A percentile compares a stretch with the other conserved stretches of the same genome.
These are phyloP conservation scores for Leontocebus nigricollis DNA, from an alignment of 2,797 vertebrate species.

Conservation along the genomic window DNA sequence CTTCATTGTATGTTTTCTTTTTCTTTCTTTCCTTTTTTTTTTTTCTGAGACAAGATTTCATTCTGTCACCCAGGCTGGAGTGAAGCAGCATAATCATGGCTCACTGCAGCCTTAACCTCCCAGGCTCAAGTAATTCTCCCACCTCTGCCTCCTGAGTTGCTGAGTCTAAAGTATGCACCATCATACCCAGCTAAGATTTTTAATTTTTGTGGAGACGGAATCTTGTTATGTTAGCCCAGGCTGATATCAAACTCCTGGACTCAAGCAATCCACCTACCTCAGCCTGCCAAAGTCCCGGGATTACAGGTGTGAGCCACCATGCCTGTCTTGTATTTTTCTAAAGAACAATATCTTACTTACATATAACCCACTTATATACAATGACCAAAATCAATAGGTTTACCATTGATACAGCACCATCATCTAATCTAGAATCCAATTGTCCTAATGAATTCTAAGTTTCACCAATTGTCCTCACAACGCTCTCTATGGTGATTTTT, in stretches of 20 bases:
- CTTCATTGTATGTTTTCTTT: neutral
- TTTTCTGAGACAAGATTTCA: neutral
- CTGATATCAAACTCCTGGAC: no score
- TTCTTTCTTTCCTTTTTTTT: neutral
- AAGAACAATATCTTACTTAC: neutral
- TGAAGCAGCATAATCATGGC: neutral
- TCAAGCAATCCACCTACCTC: neutral
- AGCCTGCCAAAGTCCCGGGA: neutral
- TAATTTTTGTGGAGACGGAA: no score
- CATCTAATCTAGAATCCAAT: neutral
- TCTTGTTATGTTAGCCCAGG: no score
- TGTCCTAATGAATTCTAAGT: neutral
- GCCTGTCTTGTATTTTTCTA: neutral
- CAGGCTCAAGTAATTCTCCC: neutral
- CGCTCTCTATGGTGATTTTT: neutral
- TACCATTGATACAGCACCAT: neutral
- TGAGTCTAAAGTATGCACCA: no score
- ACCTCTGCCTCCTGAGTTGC: neutral
- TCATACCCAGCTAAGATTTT: no score
- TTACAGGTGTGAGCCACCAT: neutral
- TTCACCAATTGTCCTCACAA: neutral
- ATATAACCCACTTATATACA: neutral
- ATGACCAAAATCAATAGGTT: constrained; percentile 7
- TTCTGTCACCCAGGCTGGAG: neutral
- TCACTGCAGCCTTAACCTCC: neutral